Conservation (phyloP, 1,140 invertebrate genomes). For the Brachionus sp. region DNA sequence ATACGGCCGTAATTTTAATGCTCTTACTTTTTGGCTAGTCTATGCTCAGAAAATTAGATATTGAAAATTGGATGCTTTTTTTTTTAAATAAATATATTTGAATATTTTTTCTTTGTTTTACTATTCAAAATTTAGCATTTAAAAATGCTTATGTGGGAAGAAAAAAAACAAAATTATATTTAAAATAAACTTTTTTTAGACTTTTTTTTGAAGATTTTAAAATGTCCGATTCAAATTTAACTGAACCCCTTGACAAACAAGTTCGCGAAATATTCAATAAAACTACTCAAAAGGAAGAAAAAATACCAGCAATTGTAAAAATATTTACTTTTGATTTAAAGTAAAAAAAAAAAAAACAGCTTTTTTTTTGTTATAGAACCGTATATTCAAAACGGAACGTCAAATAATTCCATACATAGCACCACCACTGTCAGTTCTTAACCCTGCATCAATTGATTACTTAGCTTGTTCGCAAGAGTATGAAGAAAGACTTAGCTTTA, state of each 20-base stretch:
- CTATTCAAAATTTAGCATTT: neutral
- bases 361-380: neutral
- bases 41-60: neutral
- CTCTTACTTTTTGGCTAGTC: conserved; percentile 31
- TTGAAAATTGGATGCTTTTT: neutral
- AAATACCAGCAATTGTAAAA: conserved; percentile 38
- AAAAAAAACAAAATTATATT: neutral
- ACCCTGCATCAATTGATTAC: neutral
- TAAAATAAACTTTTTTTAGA: neutral
- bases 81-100: neutral
- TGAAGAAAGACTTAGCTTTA: neutral
- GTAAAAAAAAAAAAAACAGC: neutral
- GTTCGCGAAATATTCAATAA: neutral
- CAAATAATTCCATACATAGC: neutral
- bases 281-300: conserved; percentile 34
- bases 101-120: neutral
- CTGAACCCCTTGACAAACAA: conserved; percentile 30
- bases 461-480: neutral
- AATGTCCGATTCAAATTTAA: neutral
- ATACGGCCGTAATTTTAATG: conserved; percentile 17
- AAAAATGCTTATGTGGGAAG: neutral
- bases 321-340: neutral
- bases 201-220: neutral
- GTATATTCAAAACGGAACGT: conserved; percentile 27
- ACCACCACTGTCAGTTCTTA: conserved; percentile 11